Conservation (phyloP, 2,113 vertebrate genomes). For the Tilapia sparmanii region DNA sequence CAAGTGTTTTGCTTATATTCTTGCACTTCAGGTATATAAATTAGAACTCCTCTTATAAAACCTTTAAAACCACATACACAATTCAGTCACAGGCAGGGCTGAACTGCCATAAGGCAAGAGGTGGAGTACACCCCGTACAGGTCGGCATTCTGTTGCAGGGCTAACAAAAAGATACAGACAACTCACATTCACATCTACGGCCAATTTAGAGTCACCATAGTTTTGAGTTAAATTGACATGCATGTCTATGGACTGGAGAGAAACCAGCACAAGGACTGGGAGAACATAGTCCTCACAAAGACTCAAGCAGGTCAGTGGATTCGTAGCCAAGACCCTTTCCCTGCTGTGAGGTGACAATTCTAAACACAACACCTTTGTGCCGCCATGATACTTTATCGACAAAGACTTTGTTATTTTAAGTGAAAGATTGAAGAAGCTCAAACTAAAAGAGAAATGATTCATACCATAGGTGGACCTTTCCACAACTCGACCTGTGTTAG, state of each 20-base stretch:
- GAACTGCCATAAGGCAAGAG: background rate
- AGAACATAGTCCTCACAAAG: background rate
- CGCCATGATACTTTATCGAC: background rate
- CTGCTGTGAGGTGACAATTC: background rate
- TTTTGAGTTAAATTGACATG: background rate
- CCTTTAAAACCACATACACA: background rate
- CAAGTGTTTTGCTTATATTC: background rate
- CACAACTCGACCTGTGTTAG: slow-evolving; percentile 76
- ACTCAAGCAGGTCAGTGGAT: background rate
- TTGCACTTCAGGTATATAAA: background rate
- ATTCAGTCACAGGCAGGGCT: background rate
- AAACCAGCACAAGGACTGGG: background rate
- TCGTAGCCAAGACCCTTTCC: background rate
- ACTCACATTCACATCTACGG: background rate
- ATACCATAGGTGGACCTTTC: slow-evolving; percentile 89
- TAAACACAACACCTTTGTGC: background rate
- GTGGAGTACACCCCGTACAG: background rate
- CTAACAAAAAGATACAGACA: background rate
- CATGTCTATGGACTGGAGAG: background rate
- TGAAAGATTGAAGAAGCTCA: background rate
- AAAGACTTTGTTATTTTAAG: background rate
- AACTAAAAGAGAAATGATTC: background rate
- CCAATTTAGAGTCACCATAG: background rate
- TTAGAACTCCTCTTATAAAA: background rate
- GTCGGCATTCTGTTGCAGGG: background rate